A percentile compares a stretch with the other conserved stretches of the same genome.
Conservation (phyloP, 2,113 vertebrate genomes). For the Chamaea fasciata region DNA sequence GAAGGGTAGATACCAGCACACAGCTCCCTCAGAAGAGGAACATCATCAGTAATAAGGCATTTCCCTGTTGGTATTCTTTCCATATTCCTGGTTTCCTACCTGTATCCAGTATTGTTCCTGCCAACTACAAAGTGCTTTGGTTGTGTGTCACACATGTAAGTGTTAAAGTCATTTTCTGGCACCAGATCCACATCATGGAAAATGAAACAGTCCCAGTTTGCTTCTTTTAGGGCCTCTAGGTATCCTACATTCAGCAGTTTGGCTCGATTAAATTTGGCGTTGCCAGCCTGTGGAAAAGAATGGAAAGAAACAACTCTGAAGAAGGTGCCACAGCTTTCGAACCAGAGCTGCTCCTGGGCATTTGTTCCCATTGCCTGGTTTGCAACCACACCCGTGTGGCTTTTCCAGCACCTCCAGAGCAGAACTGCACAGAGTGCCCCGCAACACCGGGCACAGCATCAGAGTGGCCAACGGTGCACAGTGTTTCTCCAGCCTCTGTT, state of each 20-base stretch:
- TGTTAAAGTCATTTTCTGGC: slow-evolving; percentile 93
- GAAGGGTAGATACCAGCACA: background rate
- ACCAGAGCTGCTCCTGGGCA: background rate
- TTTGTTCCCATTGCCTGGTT: rapidly evolving
- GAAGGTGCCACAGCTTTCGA: background rate
- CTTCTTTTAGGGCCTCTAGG: slow-evolving; percentile 90
- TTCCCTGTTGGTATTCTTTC: background rate
- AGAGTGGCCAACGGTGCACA: rapidly evolving
- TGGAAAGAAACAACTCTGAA: background rate
- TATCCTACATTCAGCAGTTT: slow-evolving; percentile 94
- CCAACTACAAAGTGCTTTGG: slow-evolving; percentile 96
- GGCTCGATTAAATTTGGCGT: slow-evolving; percentile 89
- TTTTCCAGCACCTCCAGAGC: background rate
- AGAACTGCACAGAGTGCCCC: background rate
- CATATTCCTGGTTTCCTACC: slow-evolving; percentile 68
- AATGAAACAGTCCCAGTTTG: slow-evolving; percentile 91
- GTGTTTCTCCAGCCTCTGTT: background rate
- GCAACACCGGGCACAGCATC: background rate
- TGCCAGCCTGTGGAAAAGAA: slow-evolving; percentile 78
- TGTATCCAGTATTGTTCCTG: slow-evolving; percentile 93
- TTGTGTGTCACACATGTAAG: slow-evolving; percentile 85
- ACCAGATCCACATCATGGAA: slow-evolving; percentile 96
- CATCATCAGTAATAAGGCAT: background rate
- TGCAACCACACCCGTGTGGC: rapidly evolving
- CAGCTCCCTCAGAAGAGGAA: background rate